A percentile compares a stretch with the other conserved stretches of the same genome.
Evolutionary conservation across 2,888 invertebrate species (phyloP).

Genomic region (Boloria euphrosyne): DNA sequence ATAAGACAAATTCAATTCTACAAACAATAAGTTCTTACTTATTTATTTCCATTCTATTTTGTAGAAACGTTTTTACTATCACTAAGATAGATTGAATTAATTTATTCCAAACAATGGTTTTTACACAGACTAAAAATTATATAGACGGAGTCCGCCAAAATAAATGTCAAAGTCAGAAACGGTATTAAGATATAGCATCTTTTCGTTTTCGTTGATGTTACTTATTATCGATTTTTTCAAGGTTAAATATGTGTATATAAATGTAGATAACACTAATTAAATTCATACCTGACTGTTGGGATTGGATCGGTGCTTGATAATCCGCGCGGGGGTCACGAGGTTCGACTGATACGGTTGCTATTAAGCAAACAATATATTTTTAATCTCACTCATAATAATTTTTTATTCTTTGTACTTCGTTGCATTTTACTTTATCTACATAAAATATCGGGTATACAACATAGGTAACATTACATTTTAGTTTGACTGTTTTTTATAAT

Average conservation of each 20-base stretch:
- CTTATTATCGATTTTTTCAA: background rate
- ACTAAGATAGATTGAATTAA: no score
- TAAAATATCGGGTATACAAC: background rate
- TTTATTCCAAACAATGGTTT: background rate
- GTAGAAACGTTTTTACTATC: no score
- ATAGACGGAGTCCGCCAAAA: no score
- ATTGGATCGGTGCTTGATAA: conserved; percentile 68
- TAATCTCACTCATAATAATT: background rate
- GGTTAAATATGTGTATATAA: background rate
- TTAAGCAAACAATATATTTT: conserved; percentile 20
- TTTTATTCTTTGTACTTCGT: background rate
- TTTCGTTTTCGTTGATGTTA: no score
- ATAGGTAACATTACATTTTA: no score
- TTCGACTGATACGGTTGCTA: conserved; percentile 71
- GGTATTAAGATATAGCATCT: no score
- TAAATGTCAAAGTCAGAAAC: no score
- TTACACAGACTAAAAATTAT: background rate
- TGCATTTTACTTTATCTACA: no score
- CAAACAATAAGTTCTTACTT: no score
- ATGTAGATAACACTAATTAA: background rate
- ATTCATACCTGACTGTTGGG: conserved; percentile 66
- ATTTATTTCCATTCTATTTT: no score
- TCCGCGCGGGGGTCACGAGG: conserved; percentile 71
- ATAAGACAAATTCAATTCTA: no score
- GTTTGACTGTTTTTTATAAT: no score